Conservation (phyloP, 2,113 vertebrate genomes). For the Petromus typicus region DNA sequence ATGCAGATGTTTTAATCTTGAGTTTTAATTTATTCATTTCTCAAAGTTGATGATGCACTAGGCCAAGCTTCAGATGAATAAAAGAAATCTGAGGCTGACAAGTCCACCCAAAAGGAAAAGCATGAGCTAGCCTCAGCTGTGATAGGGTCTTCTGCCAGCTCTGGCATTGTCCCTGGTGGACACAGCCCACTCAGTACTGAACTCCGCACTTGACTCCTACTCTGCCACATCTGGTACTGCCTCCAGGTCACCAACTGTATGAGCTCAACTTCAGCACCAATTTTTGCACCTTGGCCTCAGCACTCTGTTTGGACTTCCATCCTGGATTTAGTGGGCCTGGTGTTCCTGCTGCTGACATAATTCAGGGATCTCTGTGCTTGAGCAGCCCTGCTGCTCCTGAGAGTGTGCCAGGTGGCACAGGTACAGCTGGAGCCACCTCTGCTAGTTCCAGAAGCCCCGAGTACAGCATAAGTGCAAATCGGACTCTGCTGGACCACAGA, state of each 20-base stretch:
- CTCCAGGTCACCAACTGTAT: too few relatives aligned
- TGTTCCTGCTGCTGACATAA: not conserved
- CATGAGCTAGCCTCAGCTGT: accelerated
- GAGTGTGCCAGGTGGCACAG: not conserved
- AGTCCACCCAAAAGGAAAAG: too few relatives aligned
- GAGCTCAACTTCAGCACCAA: accelerated
- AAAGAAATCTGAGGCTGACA: not conserved
- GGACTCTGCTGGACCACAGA: accelerated
- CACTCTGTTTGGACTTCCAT: accelerated
- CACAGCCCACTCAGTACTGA: not conserved
- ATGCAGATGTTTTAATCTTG: not conserved
- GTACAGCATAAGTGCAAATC: accelerated
- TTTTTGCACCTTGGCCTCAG: accelerated
- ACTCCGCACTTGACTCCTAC: accelerated
- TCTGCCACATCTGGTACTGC: accelerated
- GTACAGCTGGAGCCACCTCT: not conserved
- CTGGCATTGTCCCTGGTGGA: too few relatives aligned
- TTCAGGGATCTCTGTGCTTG: accelerated
- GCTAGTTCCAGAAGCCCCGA: not conserved
- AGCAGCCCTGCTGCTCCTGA: not conserved
- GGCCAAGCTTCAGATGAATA: not conserved
- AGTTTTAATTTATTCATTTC: not conserved
- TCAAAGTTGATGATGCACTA: accelerated
- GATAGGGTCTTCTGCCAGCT: accelerated
- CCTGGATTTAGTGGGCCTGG: too few relatives aligned